Percentiles rank a stretch among this genome's conserved stretches.
Conservation (phyloP, 1,140 invertebrate species). For the Copidosoma floridanum region DNA sequence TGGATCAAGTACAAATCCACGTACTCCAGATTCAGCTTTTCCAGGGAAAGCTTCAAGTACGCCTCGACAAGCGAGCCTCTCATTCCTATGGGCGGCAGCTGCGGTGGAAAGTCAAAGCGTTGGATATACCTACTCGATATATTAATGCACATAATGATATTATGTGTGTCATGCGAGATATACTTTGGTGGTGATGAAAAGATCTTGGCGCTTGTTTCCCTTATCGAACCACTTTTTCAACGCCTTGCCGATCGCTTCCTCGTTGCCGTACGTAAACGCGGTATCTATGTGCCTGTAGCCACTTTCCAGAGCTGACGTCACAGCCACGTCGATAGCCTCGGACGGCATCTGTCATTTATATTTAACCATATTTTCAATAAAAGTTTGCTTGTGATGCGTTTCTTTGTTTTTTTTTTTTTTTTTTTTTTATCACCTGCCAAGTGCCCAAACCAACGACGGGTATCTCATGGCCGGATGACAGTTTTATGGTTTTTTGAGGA, state of each 20-base stretch:
- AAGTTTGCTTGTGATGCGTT: background rate
- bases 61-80: background rate
- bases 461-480: constrained; percentile 61
- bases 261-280: constrained; percentile 21
- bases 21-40: constrained; percentile 56
- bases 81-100: constrained; percentile 13
- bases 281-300: constrained; percentile 24
- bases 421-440: constrained; percentile 65
- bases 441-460: constrained; percentile 76
- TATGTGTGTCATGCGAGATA: constrained; percentile 8
- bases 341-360: constrained; percentile 38
- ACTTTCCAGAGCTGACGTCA: constrained; percentile 4
- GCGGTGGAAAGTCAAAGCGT: constrained; percentile 27
- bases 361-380: background rate
- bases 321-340: constrained; percentile 55
- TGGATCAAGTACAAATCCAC: constrained; percentile 72
- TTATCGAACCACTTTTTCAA: constrained; percentile 22
- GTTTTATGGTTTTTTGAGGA: constrained; percentile 36
- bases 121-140: no score
- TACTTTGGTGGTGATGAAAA: constrained; percentile 24
- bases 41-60: constrained; percentile 20
- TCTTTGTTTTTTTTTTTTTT: background rate
- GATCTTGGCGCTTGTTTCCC: constrained; percentile 14
- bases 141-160: no score
- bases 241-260: constrained; percentile 19